Conservation (phyloP, 2,888 invertebrate species). For the Thereva nobilitata region DNA sequence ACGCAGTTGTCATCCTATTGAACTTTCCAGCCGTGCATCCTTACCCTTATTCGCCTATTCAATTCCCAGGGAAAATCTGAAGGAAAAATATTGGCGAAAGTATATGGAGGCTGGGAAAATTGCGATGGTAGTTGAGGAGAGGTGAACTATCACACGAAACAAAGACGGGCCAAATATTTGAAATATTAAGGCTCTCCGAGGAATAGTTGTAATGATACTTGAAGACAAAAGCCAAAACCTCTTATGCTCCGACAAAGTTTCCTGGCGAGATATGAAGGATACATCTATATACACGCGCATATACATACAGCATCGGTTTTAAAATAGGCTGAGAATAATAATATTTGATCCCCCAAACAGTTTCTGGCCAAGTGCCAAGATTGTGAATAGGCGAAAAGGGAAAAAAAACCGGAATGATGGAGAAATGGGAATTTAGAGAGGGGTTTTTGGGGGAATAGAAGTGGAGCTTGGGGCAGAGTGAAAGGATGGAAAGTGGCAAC, state of each 20-base stretch:
- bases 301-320: slow-evolving; percentile 6
- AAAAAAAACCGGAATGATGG: background rate
- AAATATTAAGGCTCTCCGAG: slow-evolving; percentile 29
- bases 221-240: slow-evolving; percentile 34
- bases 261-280: background rate
- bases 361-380: slow-evolving; percentile 31
- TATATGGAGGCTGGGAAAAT: background rate
- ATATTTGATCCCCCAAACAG: slow-evolving; percentile 34
- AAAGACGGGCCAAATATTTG: slow-evolving; percentile 28
- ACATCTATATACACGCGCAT: background rate
- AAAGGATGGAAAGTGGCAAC: background rate
- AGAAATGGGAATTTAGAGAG: background rate
- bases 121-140: background rate
- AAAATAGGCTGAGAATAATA: slow-evolving; percentile 35
- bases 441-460: background rate
- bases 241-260: slow-evolving; percentile 30
- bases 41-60: slow-evolving; percentile 1
- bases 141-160: slow-evolving; percentile 24
- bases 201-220: slow-evolving; percentile 34
- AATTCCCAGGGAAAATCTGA: slow-evolving; percentile 11
- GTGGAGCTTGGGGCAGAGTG: background rate
- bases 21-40: slow-evolving; percentile 5
- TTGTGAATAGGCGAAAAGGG: background rate
- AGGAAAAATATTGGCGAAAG: slow-evolving; percentile 1
- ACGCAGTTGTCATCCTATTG: slow-evolving; percentile 24